A percentile compares a stretch with the other conserved stretches of the same genome.
These are phyloP conservation scores for Bergia puertoricense DNA, from an alignment of 92 coral and sea anemone species.

Conservation along the genomic window DNA sequence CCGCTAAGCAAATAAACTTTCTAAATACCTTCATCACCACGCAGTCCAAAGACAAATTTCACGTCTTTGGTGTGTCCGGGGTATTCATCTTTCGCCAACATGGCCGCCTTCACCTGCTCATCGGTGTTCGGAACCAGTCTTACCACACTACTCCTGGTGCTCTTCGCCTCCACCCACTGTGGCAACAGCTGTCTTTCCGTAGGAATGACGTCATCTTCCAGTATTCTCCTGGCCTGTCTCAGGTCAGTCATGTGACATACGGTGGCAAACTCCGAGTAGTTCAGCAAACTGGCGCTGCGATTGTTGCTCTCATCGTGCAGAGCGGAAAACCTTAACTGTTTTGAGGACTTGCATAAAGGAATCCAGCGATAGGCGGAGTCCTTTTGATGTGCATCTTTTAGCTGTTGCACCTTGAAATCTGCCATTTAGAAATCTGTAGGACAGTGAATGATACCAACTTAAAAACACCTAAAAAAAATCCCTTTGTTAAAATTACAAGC, in stretches of 20 bases:
- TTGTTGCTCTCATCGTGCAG: background rate
- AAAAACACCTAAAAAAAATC: too few relatives aligned
- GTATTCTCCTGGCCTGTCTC: constrained; percentile 29
- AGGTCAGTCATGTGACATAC: constrained; percentile 37
- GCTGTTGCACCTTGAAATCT: background rate
- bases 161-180: background rate
- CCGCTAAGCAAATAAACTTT: background rate
- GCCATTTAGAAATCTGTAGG: background rate
- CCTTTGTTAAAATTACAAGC: too few relatives aligned
- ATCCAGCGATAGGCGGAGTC: background rate
- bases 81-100: background rate
- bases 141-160: constrained; percentile 4
- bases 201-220: constrained; percentile 32
- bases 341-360: background rate
- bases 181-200: background rate
- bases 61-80: constrained; percentile 3
- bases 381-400: background rate
- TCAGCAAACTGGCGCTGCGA: background rate
- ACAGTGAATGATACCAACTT: background rate
- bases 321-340: constrained; percentile 12
- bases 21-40: constrained; percentile 26
- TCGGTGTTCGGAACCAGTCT: constrained; percentile 34
- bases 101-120: background rate
- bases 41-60: constrained; percentile 19
- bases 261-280: constrained; percentile 20